A percentile compares a stretch with the other conserved stretches of the same genome.
These are phyloP conservation scores for Etheostoma cragini DNA, from an alignment of 2,113 vertebrate species.

Conservation along the genomic window DNA sequence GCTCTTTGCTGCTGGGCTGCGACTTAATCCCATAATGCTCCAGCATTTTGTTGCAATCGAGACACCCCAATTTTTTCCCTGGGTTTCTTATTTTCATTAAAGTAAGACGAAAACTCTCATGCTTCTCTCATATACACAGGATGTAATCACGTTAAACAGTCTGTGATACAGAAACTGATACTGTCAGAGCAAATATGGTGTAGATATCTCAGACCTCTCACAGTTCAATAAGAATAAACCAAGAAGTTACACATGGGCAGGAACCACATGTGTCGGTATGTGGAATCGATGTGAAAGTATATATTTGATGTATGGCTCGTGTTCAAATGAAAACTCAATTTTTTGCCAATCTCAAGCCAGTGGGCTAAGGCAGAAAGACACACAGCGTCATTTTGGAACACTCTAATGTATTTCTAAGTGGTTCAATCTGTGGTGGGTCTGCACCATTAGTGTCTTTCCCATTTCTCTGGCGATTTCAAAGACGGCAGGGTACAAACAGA, in stretches of 20 bases:
- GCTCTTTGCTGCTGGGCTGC: conserved; percentile 62
- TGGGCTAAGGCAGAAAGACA: conserved; percentile 31
- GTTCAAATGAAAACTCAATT: conserved; percentile 25
- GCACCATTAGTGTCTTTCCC: conserved; percentile 56
- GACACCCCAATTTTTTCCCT: conserved; percentile 32
- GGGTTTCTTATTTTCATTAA: conserved; percentile 38
- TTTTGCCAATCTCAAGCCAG: conserved; percentile 29
- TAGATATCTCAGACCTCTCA: conserved; percentile 18
- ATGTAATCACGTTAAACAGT: conserved; percentile 38
- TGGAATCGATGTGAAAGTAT: conserved; percentile 25
- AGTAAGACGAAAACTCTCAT: conserved; percentile 27
- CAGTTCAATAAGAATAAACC: not conserved
- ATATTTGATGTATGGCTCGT: conserved; percentile 25
- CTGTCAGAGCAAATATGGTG: conserved; percentile 8
- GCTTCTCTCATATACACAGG: conserved; percentile 11
- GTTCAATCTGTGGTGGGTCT: conserved; percentile 63
- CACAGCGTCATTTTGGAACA: conserved; percentile 48
- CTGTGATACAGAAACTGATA: conserved; percentile 31
- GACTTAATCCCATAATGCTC: conserved; percentile 74
- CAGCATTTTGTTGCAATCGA: conserved; percentile 54
- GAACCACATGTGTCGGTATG: conserved; percentile 9
- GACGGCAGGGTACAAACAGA: conserved; percentile 61
- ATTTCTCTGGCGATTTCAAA: conserved; percentile 56
- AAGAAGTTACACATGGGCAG: not conserved
- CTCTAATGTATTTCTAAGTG: conserved; percentile 75